Evolutionary conservation across 2,888 invertebrate species (phyloP).

Genomic region (Eilema depressum): DNA sequence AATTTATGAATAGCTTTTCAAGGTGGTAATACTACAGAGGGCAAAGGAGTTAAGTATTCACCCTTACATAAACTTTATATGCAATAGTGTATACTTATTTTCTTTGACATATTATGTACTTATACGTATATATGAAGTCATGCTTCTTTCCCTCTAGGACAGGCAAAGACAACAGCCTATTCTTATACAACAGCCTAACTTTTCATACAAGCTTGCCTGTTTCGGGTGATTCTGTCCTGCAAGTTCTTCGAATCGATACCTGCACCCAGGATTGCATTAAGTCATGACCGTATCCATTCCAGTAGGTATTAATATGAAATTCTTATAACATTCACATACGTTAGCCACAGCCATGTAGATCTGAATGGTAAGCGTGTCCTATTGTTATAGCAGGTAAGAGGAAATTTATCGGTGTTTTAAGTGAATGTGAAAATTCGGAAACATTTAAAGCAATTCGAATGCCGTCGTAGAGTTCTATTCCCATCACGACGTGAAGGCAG

Average conservation of each 20-base stretch:
- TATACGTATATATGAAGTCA: neutral
- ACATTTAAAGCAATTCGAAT: conserved; percentile 48
- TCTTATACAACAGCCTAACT: no score
- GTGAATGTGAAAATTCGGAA: conserved; percentile 43
- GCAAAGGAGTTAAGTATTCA: neutral
- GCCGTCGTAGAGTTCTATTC: conserved; percentile 59
- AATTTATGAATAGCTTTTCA: conserved; percentile 13
- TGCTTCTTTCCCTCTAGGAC: neutral
- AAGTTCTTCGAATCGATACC: neutral
- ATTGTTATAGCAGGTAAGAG: conserved; percentile 31
- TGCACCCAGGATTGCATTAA: neutral
- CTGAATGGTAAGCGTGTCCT: conserved; percentile 21
- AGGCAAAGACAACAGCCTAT: neutral
- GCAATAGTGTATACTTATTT: no score
- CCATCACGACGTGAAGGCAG: conserved; percentile 49
- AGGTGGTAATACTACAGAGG: neutral
- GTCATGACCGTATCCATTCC: neutral
- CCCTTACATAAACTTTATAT: neutral
- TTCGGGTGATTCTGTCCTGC: neutral
- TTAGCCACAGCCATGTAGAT: conserved; percentile 25
- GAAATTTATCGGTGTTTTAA: conserved; percentile 36
- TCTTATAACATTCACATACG: neutral
- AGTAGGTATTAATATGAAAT: neutral
- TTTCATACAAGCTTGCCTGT: neutral
- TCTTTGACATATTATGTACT: neutral